Evolutionary conservation across 2,888 invertebrate species (phyloP).

Genomic region (Antheraea yamamai): DNA sequence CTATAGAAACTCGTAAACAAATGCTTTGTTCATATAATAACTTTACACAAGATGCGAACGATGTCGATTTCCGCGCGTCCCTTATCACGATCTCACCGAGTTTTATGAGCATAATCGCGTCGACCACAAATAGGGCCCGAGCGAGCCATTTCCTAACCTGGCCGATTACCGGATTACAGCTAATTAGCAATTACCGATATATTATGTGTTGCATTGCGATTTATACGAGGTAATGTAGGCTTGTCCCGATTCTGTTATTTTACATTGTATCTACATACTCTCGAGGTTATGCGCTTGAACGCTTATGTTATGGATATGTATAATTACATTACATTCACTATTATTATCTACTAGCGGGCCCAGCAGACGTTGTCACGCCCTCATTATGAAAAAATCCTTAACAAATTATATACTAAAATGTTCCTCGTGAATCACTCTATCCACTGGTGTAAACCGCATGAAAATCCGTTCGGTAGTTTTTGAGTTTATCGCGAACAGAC

Average conservation of each 20-base stretch:
- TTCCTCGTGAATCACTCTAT: too few relatives aligned
- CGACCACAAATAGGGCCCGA: conserved; percentile 74
- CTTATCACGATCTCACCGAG: conserved; percentile 77
- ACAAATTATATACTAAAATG: too few relatives aligned
- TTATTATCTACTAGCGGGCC: too few relatives aligned
- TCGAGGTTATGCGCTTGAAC: background rate
- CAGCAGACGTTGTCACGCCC: too few relatives aligned
- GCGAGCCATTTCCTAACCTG: conserved; percentile 78
- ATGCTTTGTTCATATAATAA: conserved; percentile 29
- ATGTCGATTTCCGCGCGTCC: conserved; percentile 71
- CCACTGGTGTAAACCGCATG: too few relatives aligned
- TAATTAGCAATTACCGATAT: conserved; percentile 80
- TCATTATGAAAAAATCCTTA: too few relatives aligned
- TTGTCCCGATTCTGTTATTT: background rate
- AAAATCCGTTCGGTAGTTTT: too few relatives aligned
- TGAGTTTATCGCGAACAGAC: too few relatives aligned
- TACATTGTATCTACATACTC: background rate
- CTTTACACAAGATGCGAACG: conserved; percentile 24
- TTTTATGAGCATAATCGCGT: conserved; percentile 79
- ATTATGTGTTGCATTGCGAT: conserved; percentile 43
- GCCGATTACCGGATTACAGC: conserved; percentile 78
- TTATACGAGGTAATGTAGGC: conserved; percentile 5
- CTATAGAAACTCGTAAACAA: conserved; percentile 40
- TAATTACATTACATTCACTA: too few relatives aligned
- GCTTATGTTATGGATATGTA: background rate